These are phyloP conservation scores for Apotomis turbidana DNA, from an alignment of 2,888 invertebrate genomes.

Conservation along the genomic window DNA sequence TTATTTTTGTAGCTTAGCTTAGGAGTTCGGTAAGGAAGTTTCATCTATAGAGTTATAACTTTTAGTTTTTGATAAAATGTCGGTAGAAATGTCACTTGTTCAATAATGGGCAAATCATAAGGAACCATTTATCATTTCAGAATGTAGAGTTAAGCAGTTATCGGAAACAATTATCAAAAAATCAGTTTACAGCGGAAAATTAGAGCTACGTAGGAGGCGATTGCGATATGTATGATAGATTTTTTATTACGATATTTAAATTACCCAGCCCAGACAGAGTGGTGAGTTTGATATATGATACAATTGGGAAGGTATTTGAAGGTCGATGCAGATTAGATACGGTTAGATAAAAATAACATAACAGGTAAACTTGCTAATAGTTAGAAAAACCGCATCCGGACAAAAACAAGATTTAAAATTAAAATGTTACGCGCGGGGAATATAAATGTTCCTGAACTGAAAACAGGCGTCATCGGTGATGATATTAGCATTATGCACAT, in stretches of 20 bases:
- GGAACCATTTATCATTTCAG: neutral
- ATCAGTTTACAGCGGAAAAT: neutral
- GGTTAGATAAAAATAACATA: slow-evolving; percentile 24
- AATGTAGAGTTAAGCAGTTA: neutral
- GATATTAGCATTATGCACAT: slow-evolving; percentile 22
- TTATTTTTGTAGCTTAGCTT: neutral
- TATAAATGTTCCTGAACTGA: neutral
- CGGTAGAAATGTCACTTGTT: neutral
- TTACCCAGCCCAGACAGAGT: slow-evolving; percentile 23
- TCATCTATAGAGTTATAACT: neutral
- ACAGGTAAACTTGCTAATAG: neutral
- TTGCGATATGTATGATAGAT: slow-evolving; percentile 1
- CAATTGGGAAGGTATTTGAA: slow-evolving; percentile 58
- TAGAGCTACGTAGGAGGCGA: neutral
- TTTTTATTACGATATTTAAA: slow-evolving; percentile 8
- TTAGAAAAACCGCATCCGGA: neutral
- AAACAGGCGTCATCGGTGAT: slow-evolving; percentile 9
- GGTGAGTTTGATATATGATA: slow-evolving; percentile 45
- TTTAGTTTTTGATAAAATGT: neutral
- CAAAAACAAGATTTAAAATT: neutral
- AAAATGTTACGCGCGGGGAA: neutral
- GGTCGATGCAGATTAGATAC: slow-evolving; percentile 63
- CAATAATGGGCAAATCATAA: neutral
- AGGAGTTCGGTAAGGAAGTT: neutral
- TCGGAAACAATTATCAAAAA: neutral